These are phyloP conservation scores for Acropternis orthonyx DNA, from an alignment of 2,797 vertebrate species.

Conservation along the genomic window DNA sequence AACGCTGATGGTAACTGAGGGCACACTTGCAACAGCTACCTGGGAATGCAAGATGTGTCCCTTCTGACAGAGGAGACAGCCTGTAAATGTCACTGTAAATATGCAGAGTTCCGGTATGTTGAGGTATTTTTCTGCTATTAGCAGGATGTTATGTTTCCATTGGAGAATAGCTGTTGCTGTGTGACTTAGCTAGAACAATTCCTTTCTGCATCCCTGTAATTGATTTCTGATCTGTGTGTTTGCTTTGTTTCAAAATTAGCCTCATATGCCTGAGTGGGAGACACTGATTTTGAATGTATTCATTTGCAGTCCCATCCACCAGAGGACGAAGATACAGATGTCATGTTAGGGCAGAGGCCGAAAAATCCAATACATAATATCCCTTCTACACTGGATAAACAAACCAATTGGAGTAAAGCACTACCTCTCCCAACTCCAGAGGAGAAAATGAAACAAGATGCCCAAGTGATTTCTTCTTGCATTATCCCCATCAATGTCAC, in stretches of 20 bases:
- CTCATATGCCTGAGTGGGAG: conserved; percentile 16
- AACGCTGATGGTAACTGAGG: not conserved
- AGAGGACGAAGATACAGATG: conserved; percentile 88
- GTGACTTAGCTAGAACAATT: conserved; percentile 4
- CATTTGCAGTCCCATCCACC: conserved; percentile 87
- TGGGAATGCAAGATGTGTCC: not conserved
- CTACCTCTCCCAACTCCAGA: conserved; percentile 97
- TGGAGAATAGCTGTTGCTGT: not conserved
- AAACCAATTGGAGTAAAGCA: conserved; percentile 97
- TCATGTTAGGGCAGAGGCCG: conserved; percentile 91
- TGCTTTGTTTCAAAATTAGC: conserved; percentile 52
- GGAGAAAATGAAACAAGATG: conserved; percentile 94
- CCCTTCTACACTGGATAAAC: conserved; percentile 97
- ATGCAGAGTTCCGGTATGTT: not conserved
- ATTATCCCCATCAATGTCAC: conserved; percentile 99
- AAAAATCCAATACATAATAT: conserved; percentile 94
- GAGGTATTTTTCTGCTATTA: not conserved
- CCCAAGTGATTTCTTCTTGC: conserved; percentile 93
- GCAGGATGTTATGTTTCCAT: not conserved
- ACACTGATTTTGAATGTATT: conserved; percentile 72
- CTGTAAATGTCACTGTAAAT: not conserved
- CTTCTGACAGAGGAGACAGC: not conserved
- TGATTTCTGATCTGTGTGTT: conserved; percentile 54
- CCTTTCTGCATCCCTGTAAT: conserved; percentile 35
- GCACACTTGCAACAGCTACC: not conserved